Conservation (phyloP, 2,113 vertebrate species). For the Zapus hudsonius region DNA sequence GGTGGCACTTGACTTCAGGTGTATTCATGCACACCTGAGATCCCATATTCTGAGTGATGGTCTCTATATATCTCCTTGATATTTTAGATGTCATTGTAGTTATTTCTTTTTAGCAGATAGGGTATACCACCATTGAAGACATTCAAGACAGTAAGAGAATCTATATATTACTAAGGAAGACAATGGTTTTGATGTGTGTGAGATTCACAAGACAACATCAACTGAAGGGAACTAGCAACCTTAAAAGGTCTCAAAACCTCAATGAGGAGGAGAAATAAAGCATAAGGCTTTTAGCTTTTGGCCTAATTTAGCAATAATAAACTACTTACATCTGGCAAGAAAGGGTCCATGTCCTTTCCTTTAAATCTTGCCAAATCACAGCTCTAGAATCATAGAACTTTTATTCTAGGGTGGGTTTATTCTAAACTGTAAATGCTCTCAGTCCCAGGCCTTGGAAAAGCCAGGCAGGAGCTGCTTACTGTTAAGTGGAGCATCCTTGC, state of each 20-base stretch:
- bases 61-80: neutral
- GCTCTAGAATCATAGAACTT: constrained; percentile 10
- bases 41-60: neutral
- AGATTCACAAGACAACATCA: neutral
- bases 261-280: neutral
- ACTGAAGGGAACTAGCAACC: neutral
- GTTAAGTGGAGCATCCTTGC: neutral
- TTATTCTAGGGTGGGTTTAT: constrained; percentile 28
- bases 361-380: constrained; percentile 12
- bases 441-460: neutral
- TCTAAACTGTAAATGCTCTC: neutral
- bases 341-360: constrained; percentile 21
- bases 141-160: neutral
- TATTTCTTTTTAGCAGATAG: neutral
- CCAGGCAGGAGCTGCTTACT: neutral
- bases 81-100: neutral
- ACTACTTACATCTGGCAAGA: constrained; percentile 41
- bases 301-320: constrained; percentile 44
- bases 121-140: neutral
- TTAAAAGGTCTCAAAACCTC: neutral
- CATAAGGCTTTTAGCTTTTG: constrained; percentile 8
- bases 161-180: neutral
- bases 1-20: neutral
- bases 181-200: neutral
- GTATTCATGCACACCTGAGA: neutral